Evolutionary conservation across 2,888 invertebrate genomes (phyloP), one percentile per base, ranked within the genome.

Genomic region (Andrena flavipes): DNA sequence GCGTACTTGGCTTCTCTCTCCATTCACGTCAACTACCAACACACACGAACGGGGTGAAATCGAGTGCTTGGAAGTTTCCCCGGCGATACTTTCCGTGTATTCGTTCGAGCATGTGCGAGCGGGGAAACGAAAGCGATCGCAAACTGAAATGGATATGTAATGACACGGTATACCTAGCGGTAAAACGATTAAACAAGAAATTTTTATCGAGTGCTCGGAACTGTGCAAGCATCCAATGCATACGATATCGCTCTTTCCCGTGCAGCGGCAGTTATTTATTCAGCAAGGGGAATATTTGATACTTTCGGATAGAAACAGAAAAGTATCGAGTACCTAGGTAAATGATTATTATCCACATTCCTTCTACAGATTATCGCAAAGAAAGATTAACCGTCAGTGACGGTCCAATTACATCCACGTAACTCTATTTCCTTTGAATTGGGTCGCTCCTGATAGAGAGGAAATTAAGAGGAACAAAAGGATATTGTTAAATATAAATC

Each of bases 41-140:
- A 76, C 83, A 76, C 81, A 72, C 81, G 70, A 60, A 26, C 49
- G 70, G 20, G 23, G 78, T 62, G 76, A 76, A 80, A 86, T 82
- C 84, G 86, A 88, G 81, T 75, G 54, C 86, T 75, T 72, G 71
- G 76, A 88, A 87, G 72, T 82, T 56, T 87, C 73, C 82, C 42
- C 26, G 30, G 70, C 77, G 86, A 88, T 88, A 87, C 86, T 87
- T 76, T 84, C 75, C 64, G 56, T 30, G 64, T 54, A 56, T 83
- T 60, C 64, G 78, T 33, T 35, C 48, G 29, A 64, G 56, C 33
- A 29, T 65, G 64, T 59, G 26, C 35, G 49, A 16, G 62, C 7
- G 65, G 20, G 35, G 77, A 73, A 70, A 62, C 67, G 73, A 74
- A 63, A 77, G 42, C 70, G 54, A 70, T 83, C 78, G 69, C 62